Percentiles rank a stretch among this genome's conserved stretches.
These are phyloP conservation scores for Cactoblastis cactorum DNA, from an alignment of 2,888 invertebrate genomes.

Conservation along the genomic window DNA sequence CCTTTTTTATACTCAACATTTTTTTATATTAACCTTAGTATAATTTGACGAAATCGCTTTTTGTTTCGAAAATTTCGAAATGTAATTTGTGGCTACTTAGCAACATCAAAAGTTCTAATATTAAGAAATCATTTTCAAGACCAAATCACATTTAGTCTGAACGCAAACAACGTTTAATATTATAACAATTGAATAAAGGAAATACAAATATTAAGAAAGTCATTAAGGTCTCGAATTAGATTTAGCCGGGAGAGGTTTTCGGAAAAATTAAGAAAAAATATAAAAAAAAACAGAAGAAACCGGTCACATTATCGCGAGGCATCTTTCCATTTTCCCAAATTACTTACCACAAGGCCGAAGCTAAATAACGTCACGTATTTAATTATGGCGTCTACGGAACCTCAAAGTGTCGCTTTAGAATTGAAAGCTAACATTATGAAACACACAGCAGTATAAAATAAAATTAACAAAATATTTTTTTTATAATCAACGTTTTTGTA, in stretches of 20 bases:
- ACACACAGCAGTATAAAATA: slow-evolving; percentile 29
- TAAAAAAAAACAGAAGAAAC: slow-evolving; percentile 41
- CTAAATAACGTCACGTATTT: slow-evolving; percentile 73
- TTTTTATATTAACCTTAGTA: too few relatives aligned
- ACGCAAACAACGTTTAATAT: neutral
- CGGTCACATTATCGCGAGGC: slow-evolving; percentile 46
- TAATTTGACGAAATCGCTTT: neutral
- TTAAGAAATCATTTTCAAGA: neutral
- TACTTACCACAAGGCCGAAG: slow-evolving; percentile 54
- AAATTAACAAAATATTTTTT: neutral
- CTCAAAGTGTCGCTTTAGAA: slow-evolving; percentile 57
- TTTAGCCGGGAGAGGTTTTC: slow-evolving; percentile 14
- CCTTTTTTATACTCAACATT: too few relatives aligned
- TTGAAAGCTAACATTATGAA: slow-evolving; percentile 52
- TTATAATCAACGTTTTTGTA: too few relatives aligned
- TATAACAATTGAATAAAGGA: slow-evolving; percentile 5
- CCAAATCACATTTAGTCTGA: neutral
- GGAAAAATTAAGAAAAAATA: slow-evolving; percentile 35
- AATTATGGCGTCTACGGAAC: slow-evolving; percentile 58
- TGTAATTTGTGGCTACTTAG: neutral
- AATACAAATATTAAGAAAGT: slow-evolving; percentile 17
- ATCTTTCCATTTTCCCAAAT: slow-evolving; percentile 61
- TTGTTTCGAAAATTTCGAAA: neutral
- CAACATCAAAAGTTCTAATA: neutral
- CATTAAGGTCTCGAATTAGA: slow-evolving; percentile 23